Evolutionary conservation across 1,140 invertebrate species (phyloP).

Genomic region (Lordiphosa collinella): DNA sequence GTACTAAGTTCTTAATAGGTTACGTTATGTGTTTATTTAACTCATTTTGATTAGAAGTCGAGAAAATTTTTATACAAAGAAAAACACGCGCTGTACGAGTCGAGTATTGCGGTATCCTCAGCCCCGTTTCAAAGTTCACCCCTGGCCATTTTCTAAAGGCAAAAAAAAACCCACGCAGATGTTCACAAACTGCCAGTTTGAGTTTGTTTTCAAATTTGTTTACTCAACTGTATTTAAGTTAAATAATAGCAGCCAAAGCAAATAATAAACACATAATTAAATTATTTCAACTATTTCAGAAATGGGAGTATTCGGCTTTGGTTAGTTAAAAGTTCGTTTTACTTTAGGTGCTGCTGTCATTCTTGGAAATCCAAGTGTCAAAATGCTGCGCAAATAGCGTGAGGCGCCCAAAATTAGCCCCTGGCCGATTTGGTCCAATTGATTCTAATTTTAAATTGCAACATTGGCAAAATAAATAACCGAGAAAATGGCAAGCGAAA

Average conservation of each 20-base stretch:
- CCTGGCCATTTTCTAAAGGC: too few species aligned
- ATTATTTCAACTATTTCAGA: too few species aligned
- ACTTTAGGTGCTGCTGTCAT: not conserved
- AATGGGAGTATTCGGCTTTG: too few species aligned
- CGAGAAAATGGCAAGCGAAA: slow-evolving; percentile 18
- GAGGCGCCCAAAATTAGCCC: slow-evolving; percentile 26
- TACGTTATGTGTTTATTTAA: slow-evolving; percentile 79
- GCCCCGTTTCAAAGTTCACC: too few species aligned
- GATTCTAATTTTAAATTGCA: slow-evolving; percentile 44
- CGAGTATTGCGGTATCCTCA: too few species aligned
- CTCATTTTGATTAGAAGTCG: slow-evolving; percentile 73
- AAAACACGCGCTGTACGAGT: slow-evolving; percentile 6
- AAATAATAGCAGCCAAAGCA: too few species aligned
- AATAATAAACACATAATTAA: too few species aligned
- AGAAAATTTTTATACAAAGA: slow-evolving; percentile 56
- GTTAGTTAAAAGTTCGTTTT: too few species aligned
- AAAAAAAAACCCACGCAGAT: too few species aligned
- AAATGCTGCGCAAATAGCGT: slow-evolving; percentile 38
- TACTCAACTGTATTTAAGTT: too few species aligned
- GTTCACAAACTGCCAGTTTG: too few species aligned
- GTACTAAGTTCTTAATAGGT: slow-evolving; percentile 78
- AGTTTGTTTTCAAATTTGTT: too few species aligned
- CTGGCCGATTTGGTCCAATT: not conserved
- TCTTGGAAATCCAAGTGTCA: slow-evolving; percentile 26
- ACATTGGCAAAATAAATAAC: slow-evolving; percentile 38